phyloP scores from a whole-genome alignment of 2,797 vertebrate species.

The Antennarius maculatus region DNA sequence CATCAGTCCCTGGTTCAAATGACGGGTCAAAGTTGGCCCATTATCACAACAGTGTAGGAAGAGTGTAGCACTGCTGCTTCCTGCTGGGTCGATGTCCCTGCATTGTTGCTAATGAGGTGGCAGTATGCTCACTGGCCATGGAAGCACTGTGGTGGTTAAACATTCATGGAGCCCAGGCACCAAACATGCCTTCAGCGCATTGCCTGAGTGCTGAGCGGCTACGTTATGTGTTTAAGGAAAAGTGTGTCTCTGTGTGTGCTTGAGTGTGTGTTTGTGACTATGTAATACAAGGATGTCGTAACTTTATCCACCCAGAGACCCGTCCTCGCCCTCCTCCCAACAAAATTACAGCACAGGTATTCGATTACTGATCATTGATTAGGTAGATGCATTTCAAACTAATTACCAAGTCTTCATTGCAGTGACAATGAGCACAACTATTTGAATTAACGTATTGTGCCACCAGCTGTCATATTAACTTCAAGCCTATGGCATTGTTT shows the following conservation, averaged over 20 bases:
- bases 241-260: conserved; percentile 34
- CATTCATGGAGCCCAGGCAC: conserved; percentile 83
- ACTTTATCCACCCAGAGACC: conserved; percentile 65
- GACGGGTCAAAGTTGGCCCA: conserved; percentile 11
- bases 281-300: conserved; percentile 82
- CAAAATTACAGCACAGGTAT: conserved; percentile 80
- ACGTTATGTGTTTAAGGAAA: conserved; percentile 52
- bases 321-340: conserved; percentile 60
- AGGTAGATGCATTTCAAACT: conserved; percentile 75
- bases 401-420: conserved; percentile 62
- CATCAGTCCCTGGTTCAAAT: conserved; percentile 18
- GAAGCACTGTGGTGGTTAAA: conserved; percentile 81
- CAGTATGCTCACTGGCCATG: conserved; percentile 63
- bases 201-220: conserved; percentile 73
- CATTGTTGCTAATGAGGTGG: conserved; percentile 54
- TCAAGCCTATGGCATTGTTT: neutral
- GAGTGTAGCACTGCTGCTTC: conserved; percentile 50
- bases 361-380: conserved; percentile 89
- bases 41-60: conserved; percentile 20
- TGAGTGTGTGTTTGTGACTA: conserved; percentile 38
- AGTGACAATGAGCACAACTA: neutral
- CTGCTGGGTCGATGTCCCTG: conserved; percentile 37
- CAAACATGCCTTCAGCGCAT: conserved; percentile 73
- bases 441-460: conserved; percentile 13
- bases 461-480: conserved; percentile 12